A percentile compares a stretch with the other conserved stretches of the same genome.
These are phyloP conservation scores for Baronia brevicornis DNA, from an alignment of 2,888 invertebrate species.

Conservation along the genomic window DNA sequence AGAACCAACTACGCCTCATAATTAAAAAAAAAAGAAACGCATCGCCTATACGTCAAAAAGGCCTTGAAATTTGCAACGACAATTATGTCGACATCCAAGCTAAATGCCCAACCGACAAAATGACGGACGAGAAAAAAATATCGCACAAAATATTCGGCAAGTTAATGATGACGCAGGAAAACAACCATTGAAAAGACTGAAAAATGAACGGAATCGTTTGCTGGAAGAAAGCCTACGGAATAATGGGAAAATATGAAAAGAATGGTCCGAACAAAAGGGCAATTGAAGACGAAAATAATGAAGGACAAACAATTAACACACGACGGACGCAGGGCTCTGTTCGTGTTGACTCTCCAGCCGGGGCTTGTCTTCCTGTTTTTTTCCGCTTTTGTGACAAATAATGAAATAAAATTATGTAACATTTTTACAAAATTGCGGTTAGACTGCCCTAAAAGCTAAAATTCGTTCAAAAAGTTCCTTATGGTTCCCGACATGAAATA, in stretches of 20 bases:
- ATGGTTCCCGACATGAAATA: too few species aligned
- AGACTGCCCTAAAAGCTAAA: too few species aligned
- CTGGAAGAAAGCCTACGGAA: constrained; percentile 60
- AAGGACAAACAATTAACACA: constrained; percentile 74
- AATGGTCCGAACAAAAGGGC: constrained; percentile 66
- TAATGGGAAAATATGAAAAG: constrained; percentile 60
- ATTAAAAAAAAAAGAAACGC: too few species aligned
- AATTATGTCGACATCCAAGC: constrained; percentile 15
- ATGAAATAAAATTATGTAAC: too few species aligned
- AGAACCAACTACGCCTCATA: too few species aligned
- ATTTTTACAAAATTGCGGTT: too few species aligned
- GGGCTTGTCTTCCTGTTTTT: constrained; percentile 19
- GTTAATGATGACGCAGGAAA: constrained; percentile 68
- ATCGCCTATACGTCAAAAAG: too few species aligned
- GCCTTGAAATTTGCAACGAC: constrained; percentile 3
- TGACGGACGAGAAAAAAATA: constrained; percentile 25
- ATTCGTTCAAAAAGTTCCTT: too few species aligned
- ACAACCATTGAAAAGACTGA: constrained; percentile 57
- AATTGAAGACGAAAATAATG: constrained; percentile 74
- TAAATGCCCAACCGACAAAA: constrained; percentile 22
- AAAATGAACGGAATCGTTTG: constrained; percentile 65
- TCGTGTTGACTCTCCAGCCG: constrained; percentile 14
- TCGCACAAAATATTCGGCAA: constrained; percentile 34
- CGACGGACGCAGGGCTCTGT: constrained; percentile 30
- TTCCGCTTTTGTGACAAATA: not conserved